Evolutionary conservation across 1,140 invertebrate genomes (phyloP).

Genomic region (Lordiphosa stackelbergi): DNA sequence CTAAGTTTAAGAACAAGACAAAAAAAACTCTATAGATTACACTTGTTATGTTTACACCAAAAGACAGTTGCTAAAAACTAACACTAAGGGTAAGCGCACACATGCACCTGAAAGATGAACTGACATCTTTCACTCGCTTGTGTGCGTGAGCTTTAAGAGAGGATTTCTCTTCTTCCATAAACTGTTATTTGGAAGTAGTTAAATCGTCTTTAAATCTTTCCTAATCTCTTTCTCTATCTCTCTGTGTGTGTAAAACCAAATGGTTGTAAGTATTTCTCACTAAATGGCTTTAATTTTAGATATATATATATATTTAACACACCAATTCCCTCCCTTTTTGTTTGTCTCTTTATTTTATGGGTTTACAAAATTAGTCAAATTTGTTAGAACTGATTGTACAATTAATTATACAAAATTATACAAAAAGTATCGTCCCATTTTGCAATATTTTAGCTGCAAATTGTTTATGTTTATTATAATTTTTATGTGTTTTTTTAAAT

Average conservation of each 20-base stretch:
- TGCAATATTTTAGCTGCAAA: slow-evolving; percentile 50
- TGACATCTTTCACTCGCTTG: no score
- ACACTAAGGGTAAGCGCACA: no score
- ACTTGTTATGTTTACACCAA: slow-evolving; percentile 63
- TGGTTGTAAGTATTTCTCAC: slow-evolving; percentile 63
- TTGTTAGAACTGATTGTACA: slow-evolving; percentile 62
- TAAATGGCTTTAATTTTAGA: slow-evolving; percentile 52
- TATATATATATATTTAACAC: neutral
- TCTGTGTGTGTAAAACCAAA: slow-evolving; percentile 38
- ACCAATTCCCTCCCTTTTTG: slow-evolving; percentile 9
- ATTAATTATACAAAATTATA: slow-evolving; percentile 25
- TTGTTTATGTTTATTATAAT: slow-evolving; percentile 37
- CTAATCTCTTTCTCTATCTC: slow-evolving; percentile 19
- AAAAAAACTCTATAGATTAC: slow-evolving; percentile 43
- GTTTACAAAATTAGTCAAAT: slow-evolving; percentile 53
- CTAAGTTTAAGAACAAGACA: slow-evolving; percentile 56
- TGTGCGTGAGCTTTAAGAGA: no score
- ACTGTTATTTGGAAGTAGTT: no score
- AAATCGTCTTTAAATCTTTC: slow-evolving; percentile 5
- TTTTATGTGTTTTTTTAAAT: slow-evolving; percentile 42
- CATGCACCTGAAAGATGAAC: no score
- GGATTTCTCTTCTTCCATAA: no score
- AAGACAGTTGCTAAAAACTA: no score
- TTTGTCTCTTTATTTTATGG: slow-evolving; percentile 16
- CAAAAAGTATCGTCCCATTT: slow-evolving; percentile 45